Evolutionary conservation across 2,888 invertebrate genomes (phyloP), one percentile per base, ranked within the genome.

Genomic region (Drosophila emarginata): DNA sequence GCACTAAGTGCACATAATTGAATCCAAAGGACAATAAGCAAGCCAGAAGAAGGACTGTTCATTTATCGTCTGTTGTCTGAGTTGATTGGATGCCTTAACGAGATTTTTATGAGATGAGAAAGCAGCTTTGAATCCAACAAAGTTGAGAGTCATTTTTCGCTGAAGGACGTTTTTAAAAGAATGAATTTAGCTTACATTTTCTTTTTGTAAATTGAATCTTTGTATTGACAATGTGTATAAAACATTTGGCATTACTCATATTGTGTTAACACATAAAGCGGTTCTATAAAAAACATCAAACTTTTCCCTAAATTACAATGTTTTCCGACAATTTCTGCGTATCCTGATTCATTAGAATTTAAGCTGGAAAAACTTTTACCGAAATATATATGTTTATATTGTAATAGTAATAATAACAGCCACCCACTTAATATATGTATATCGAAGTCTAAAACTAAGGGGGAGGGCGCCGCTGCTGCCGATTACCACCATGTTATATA

Each of bases 1-100:
- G 75, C 76, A 75, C 73, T 78, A 69, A 78, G 79, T 87, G 77
- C 75, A 83, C 76, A 71, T 80, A 80, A 87, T 80, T 84, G 77
- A 78, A 78, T 64, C 56, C 77, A 74, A 70, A 70, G 81, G 71
- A 84, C 84, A 71, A 53, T 57, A 18, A 57, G 28, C 57, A 53
- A 9, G 12, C 11, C 21, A 45, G 18, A 45, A 45, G 11, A 45
- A 45, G 18, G 53, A 32, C 32, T 50, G 71, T 60, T 60, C 60
- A 64, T 39, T 64, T 54, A 40, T 21, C 45, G 18, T 45, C 18
- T 45, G 45, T 45, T 45, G 45, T 45, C 57, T 36, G 40, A 61
- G 57, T 56, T 61, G 60, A 59, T 57, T 51, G 64, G 52, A 60
- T 40, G 60, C 51, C 37, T 32, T 74, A 76, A 72, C 64, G 62